phyloP scores from a whole-genome alignment of 2,888 invertebrate genomes.

The Schizaphis graminum region DNA sequence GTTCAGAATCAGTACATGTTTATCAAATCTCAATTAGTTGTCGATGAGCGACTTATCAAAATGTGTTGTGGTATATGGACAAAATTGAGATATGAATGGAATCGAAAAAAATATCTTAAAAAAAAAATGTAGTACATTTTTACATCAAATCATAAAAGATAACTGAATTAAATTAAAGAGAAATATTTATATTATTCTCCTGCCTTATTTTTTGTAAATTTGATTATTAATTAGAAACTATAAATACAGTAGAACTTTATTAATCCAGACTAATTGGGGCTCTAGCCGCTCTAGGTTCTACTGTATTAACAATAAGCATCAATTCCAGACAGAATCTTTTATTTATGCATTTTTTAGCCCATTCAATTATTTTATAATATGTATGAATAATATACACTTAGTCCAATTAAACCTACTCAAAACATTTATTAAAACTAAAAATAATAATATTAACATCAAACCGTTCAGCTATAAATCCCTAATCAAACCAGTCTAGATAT shows the following conservation, averaged over 20 bases:
- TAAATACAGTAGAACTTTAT: no score
- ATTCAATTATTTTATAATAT: neutral
- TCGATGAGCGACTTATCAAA: slow-evolving; percentile 78
- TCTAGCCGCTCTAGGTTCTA: no score
- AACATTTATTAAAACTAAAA: neutral
- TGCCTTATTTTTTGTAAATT: neutral
- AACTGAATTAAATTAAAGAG: neutral
- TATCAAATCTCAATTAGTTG: slow-evolving; percentile 70
- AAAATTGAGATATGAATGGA: slow-evolving; percentile 78
- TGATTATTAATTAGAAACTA: no score
- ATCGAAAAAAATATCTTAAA: slow-evolving; percentile 35
- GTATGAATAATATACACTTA: neutral
- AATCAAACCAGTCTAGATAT: neutral
- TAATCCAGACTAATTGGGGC: no score
- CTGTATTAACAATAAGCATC: neutral
- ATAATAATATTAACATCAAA: neutral
- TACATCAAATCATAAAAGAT: neutral
- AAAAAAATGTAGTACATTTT: neutral
- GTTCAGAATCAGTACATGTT: slow-evolving; percentile 75
- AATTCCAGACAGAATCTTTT: neutral
- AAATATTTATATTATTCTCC: neutral
- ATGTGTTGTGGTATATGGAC: slow-evolving; percentile 93
- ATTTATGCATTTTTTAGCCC: neutral
- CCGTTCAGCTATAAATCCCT: neutral
- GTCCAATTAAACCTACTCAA: no score